Evolutionary conservation across 2,888 invertebrate species (phyloP).

Genomic region (Oegoconia quadripuncta): DNA sequence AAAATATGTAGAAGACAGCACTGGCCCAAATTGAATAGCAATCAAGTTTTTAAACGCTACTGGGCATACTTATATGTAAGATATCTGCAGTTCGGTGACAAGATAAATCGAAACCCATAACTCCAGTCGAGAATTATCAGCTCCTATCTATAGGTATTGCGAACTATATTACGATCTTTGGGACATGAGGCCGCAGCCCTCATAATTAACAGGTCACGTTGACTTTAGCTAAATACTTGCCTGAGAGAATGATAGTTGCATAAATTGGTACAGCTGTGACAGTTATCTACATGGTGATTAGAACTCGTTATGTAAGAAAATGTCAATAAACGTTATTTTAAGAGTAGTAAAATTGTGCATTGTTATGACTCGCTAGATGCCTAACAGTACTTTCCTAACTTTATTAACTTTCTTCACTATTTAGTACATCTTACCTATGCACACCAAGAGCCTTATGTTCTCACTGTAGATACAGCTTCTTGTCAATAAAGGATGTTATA

Average conservation of each 20-base stretch:
- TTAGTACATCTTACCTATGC: too few relatives aligned
- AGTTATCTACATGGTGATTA: too few relatives aligned
- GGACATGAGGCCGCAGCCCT: slow-evolving; percentile 6
- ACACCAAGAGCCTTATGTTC: too few relatives aligned
- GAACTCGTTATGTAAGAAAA: too few relatives aligned
- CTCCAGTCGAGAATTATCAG: slow-evolving; percentile 23
- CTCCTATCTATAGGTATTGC: slow-evolving; percentile 26
- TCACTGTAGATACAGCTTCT: too few relatives aligned
- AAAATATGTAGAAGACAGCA: slow-evolving; percentile 34
- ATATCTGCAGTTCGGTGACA: slow-evolving; percentile 22
- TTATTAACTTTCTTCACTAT: too few relatives aligned
- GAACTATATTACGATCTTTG: slow-evolving; percentile 28
- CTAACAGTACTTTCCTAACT: too few relatives aligned
- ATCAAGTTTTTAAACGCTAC: slow-evolving; percentile 40
- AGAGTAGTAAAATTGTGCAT: too few relatives aligned
- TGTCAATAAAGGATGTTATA: too few relatives aligned
- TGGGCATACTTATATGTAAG: slow-evolving; percentile 16
- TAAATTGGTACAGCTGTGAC: background rate
- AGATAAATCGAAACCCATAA: slow-evolving; percentile 26
- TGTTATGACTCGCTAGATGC: too few relatives aligned
- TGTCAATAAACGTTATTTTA: too few relatives aligned
- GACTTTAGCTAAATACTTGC: slow-evolving; percentile 1
- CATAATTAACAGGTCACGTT: slow-evolving; percentile 13
- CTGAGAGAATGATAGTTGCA: too few relatives aligned
- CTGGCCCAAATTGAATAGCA: slow-evolving; percentile 32